Conservation (phyloP, 2,797 vertebrate genomes). For the Benthosema pterotum region DNA sequence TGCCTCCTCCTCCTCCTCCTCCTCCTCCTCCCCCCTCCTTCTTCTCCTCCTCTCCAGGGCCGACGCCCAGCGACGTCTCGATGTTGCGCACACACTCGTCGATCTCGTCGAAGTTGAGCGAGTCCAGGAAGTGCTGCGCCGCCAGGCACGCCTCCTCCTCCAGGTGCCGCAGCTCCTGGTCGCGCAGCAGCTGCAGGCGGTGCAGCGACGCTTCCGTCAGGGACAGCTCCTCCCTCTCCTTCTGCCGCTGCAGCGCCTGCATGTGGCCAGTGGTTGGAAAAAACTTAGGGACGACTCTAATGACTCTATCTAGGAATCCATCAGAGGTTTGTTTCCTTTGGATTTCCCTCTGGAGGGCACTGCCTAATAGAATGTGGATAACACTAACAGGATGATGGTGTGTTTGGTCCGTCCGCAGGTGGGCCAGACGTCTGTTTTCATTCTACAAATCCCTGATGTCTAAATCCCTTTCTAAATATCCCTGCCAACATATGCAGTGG, state of each 20-base stretch:
- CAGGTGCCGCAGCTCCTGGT: conserved; percentile 88
- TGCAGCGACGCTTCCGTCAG: conserved; percentile 89
- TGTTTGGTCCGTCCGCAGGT: no score
- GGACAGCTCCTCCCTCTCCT: conserved; percentile 92
- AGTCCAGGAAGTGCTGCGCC: conserved; percentile 95
- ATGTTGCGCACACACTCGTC: conserved; percentile 96
- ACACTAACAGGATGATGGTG: no score
- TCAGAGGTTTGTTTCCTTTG: no score
- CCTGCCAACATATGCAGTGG: no score
- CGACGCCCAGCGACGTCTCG: conserved; percentile 85
- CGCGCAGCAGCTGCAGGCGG: conserved; percentile 88
- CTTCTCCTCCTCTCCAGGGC: conserved; percentile 51
- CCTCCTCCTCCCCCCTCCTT: conserved; percentile 39
- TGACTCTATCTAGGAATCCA: no score
- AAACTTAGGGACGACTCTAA: no score
- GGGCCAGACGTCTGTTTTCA: no score
- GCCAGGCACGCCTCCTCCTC: conserved; percentile 95
- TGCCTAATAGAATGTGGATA: no score
- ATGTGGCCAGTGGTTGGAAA: no score
- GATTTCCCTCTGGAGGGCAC: no score
- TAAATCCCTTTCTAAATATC: no score
- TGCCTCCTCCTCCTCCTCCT: conserved; percentile 66
- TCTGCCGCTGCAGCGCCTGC: conserved; percentile 83
- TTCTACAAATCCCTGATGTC: no score
- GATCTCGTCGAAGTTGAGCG: conserved; percentile 96